Evolutionary conservation across 2,888 invertebrate species (phyloP), one percentile per base, ranked within the genome.

Genomic region (Eudemis profundana): DNA sequence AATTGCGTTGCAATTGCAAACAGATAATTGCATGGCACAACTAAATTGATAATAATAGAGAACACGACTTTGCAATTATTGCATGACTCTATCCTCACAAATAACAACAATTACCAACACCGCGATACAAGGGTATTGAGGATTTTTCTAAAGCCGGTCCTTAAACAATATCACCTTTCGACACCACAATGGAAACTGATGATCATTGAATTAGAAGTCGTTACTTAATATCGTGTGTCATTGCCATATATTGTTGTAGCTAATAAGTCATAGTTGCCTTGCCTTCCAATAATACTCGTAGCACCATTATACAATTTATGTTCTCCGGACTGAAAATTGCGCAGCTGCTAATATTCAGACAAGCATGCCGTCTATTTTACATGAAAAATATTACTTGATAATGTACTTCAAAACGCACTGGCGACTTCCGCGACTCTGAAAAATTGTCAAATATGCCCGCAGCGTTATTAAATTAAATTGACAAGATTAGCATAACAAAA

Each of bases 401-500:
- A n/a, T 46, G 14, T 17, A 60, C 46, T 42, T 42, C 42, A 66
- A 33, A 60, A 62, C 53, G 12, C 51, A 44, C 19, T 23, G 23
- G 38, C 17, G 53, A 59, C 67, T 71, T 67, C 69, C 50, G 44
- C 70, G 69, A 74, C 69, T 68, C 76, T 76, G 76, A 77, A 77
- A 76, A 60, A 61, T 33, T 29, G 53, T 46, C 40, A 59, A 59
- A 59, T 53, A 67, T 74, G 72, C 71, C 68, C 68, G 71, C 67
- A 66, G 71, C 73, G 72, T 71, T 70, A 76, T 77, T 72, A 78
- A 76, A 74, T 78, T 73, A 75, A 74, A 84, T 82, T 77, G 78
- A 70, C 72, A 69, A 72, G 68, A 83, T 87, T 85, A 82, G 76
- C 82, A 83, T 85, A 82, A 87, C 82, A 83, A 84, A 71, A 76